phyloP scores from a whole-genome alignment of 1,140 invertebrate genomes.

The Lysiphlebus fabarum region DNA sequence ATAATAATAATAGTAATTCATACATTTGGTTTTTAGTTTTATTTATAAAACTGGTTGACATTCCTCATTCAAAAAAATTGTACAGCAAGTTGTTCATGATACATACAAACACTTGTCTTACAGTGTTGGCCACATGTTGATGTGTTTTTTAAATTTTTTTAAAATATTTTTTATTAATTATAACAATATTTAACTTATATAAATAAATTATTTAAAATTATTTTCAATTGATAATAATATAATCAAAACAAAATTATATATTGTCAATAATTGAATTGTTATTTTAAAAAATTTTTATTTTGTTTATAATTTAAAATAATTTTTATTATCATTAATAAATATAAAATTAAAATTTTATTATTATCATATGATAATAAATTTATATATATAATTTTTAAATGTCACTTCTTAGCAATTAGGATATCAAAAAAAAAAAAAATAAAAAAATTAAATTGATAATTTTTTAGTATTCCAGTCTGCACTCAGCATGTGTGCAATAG shows the following conservation, averaged over 20 bases:
- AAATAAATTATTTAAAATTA: neutral
- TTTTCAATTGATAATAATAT: no score
- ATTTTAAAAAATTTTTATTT: no score
- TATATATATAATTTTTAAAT: neutral
- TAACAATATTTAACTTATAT: no score
- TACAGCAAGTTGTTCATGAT: neutral
- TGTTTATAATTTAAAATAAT: no score
- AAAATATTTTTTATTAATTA: slow-evolving; percentile 6
- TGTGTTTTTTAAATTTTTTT: neutral
- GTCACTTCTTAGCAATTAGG: slow-evolving; percentile 8
- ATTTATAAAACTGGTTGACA: neutral
- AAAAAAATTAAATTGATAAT: neutral
- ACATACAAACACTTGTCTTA: neutral
- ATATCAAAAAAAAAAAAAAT: slow-evolving; percentile 1
- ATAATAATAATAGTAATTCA: neutral
- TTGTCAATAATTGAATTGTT: no score
- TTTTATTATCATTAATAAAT: no score
- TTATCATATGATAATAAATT: no score
- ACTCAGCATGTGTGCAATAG: neutral
- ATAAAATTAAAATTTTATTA: no score
- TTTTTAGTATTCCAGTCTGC: neutral
- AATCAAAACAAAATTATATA: no score
- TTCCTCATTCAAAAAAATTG: neutral
- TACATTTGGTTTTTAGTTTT: no score
- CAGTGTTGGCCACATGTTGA: no score